Percentiles rank a stretch among this genome's conserved stretches.
These are phyloP conservation scores for Ephialtes manifestator DNA, from an alignment of 2,888 invertebrate species.

Conservation along the genomic window DNA sequence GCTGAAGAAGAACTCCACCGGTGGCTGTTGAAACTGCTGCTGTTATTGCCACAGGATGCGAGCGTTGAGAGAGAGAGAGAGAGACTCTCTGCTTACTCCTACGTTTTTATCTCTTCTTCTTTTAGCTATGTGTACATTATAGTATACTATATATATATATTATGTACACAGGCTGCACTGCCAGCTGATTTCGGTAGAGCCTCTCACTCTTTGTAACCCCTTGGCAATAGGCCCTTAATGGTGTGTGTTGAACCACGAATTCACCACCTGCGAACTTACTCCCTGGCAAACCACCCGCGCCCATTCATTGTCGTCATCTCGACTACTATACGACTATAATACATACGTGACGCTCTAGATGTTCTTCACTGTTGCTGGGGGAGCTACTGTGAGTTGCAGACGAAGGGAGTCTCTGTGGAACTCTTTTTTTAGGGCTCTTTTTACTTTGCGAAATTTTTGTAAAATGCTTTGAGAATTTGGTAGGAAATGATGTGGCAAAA, in stretches of 20 bases:
- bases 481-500: no score
- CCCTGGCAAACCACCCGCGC: constrained; percentile 66
- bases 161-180: constrained; percentile 66
- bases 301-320: constrained; percentile 58
- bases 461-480: no score
- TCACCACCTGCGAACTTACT: constrained; percentile 56
- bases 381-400: not conserved
- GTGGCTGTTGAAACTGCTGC: constrained; percentile 30
- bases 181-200: constrained; percentile 78
- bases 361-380: constrained; percentile 19
- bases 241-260: constrained; percentile 40
- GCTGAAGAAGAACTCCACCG: constrained; percentile 30
- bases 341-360: constrained; percentile 14
- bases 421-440: no score
- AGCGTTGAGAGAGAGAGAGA: constrained; percentile 60
- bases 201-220: constrained; percentile 74
- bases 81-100: constrained; percentile 35
- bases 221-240: constrained; percentile 72
- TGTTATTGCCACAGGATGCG: constrained; percentile 57
- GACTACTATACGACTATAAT: not conserved
- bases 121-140: constrained; percentile 22
- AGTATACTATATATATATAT: no score
- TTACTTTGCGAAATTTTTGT: no score
- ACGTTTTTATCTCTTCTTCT: constrained; percentile 51
- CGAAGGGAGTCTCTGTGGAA: not conserved